Conservation (phyloP, 1,140 invertebrate genomes). For the Lasioglossum baleicum region DNA sequence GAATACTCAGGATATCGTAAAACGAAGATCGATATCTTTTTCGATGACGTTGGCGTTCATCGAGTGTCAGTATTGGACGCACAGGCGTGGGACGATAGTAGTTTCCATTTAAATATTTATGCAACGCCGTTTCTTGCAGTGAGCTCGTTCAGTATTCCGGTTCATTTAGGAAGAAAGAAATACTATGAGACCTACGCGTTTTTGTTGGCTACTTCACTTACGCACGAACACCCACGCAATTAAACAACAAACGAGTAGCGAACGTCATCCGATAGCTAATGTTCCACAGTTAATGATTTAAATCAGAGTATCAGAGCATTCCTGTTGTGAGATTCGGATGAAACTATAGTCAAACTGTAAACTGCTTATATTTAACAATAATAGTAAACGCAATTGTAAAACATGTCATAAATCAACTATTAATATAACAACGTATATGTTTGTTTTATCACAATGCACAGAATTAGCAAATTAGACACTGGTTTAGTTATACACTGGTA, state of each 20-base stretch:
- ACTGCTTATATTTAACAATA: too few species aligned
- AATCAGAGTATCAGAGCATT: not conserved
- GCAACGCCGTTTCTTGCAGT: conserved; percentile 7
- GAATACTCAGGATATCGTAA: too few species aligned
- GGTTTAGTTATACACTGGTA: too few species aligned
- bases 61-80: not conserved
- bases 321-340: too few species aligned
- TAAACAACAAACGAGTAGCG: conserved; percentile 46
- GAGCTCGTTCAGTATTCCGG: conserved; percentile 20
- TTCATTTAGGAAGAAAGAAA: conserved; percentile 46
- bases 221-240: conserved; percentile 38
- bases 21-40: not conserved
- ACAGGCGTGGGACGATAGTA: not conserved
- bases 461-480: too few species aligned
- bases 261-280: conserved; percentile 6
- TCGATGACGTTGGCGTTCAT: not conserved
- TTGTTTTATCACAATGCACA: too few species aligned
- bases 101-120: conserved; percentile 35
- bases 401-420: too few species aligned
- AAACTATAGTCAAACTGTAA: too few species aligned
- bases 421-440: too few species aligned
- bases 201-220: conserved; percentile 36
- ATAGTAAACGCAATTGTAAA: too few species aligned
- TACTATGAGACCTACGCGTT: conserved; percentile 35
- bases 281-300: not conserved